Conservation (phyloP, 2,113 vertebrate species). For the Colinus virginianus region DNA sequence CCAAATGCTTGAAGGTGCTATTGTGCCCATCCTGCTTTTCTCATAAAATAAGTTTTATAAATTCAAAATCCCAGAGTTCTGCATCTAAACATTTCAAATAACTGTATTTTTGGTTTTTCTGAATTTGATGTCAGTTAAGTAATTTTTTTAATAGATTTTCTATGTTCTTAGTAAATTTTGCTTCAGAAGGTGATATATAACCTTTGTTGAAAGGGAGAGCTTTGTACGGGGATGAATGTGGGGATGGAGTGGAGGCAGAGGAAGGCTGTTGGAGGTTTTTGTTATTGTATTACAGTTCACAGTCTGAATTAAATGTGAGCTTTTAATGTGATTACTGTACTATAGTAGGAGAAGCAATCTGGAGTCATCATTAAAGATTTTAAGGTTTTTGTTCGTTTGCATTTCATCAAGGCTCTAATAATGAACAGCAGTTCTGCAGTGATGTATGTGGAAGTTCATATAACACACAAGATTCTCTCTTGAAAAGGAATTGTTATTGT, state of each 20-base stretch:
- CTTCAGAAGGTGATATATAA: not conserved
- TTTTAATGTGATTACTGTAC: not conserved
- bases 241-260: not conserved
- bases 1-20: not conserved
- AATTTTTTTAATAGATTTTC: not conserved
- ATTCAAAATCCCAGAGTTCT: not conserved
- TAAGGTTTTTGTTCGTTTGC: not conserved
- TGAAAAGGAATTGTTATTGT: not conserved
- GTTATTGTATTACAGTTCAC: not conserved
- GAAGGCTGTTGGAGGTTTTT: not conserved
- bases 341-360: not conserved
- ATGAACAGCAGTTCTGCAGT: not conserved
- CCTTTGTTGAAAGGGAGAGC: not conserved
- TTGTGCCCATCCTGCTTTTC: not conserved
- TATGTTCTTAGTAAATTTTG: not conserved
- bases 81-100: not conserved
- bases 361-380: not conserved
- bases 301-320: not conserved
- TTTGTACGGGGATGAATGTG: not conserved
- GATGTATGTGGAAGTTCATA: not conserved
- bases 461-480: not conserved
- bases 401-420: not conserved
- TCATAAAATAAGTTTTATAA: not conserved
- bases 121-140: not conserved
- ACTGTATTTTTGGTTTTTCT: not conserved